phyloP scores from a whole-genome alignment of 2,888 invertebrate species.

The Leptopilina drosophilae region DNA sequence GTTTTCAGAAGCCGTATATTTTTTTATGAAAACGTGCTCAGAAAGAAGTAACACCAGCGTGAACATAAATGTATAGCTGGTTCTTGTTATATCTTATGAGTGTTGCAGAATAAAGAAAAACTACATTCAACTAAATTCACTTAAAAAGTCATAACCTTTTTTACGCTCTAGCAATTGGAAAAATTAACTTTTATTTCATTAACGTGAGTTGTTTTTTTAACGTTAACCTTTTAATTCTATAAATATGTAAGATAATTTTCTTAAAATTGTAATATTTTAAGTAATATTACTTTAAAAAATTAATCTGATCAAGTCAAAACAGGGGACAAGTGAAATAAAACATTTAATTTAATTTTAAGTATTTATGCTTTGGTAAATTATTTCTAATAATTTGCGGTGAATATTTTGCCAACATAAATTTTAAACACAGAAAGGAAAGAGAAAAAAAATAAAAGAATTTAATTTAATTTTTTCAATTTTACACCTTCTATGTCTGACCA shows the following conservation, averaged over 20 bases:
- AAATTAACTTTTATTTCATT: conserved; percentile 5
- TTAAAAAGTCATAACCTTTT: conserved; percentile 23
- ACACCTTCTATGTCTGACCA: not conserved
- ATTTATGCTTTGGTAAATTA: not conserved
- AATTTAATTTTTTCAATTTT: conserved; percentile 11
- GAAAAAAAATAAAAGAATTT: not conserved
- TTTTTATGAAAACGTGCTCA: conserved; percentile 33
- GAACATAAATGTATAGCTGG: conserved; percentile 21
- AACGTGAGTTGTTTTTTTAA: not conserved
- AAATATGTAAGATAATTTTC: too few species aligned
- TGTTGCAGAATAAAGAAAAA: conserved; percentile 20
- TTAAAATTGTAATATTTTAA: too few species aligned
- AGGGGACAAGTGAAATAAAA: too few species aligned
- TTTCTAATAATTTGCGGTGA: not conserved
- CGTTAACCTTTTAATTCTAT: not conserved
- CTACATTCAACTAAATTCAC: not conserved
- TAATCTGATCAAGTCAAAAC: too few species aligned
- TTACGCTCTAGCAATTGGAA: not conserved
- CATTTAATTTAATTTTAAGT: too few species aligned
- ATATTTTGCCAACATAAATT: conserved; percentile 1
- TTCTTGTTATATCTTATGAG: not conserved
- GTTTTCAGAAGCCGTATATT: conserved; percentile 30
- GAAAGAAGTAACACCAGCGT: conserved; percentile 24
- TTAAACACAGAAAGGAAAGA: not conserved
- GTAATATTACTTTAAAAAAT: too few species aligned